These are phyloP conservation scores for Pongo abelii DNA, from an alignment of 2,113 vertebrate genomes.

Conservation along the genomic window DNA sequence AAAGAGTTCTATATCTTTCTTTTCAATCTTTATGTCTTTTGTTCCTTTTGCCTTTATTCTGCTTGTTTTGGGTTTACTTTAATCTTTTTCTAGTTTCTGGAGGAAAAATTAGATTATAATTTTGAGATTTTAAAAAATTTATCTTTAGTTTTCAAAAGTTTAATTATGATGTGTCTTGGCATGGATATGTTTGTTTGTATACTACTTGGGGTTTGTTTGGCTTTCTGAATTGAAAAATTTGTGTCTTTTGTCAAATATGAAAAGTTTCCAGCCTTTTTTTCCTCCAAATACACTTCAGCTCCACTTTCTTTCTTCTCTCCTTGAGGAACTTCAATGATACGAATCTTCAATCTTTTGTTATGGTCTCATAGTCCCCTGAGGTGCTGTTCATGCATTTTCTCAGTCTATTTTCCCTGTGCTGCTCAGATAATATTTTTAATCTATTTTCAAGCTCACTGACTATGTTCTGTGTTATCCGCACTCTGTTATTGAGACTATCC, in stretches of 20 bases:
- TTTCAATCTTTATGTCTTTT: neutral
- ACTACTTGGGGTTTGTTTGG: neutral
- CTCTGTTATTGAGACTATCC: neutral
- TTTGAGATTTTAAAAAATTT: neutral
- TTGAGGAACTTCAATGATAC: no score
- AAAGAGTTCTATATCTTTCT: neutral
- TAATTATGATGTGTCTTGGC: neutral
- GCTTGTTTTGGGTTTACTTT: neutral
- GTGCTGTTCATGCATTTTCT: neutral
- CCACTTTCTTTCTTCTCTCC: neutral
- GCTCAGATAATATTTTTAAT: no score
- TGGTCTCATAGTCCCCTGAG: neutral
- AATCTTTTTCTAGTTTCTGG: neutral
- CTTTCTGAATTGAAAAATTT: neutral
- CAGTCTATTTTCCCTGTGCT: neutral
- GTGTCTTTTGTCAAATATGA: neutral
- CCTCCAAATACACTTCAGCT: neutral
- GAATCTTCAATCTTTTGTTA: neutral
- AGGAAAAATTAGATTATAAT: neutral
- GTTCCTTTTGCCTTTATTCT: neutral
- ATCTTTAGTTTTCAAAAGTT: neutral
- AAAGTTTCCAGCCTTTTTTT: neutral
- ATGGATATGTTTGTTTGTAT: neutral
- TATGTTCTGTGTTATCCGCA: neutral
- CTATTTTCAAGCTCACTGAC: neutral